Percentiles rank a stretch among this genome's conserved stretches.
Conservation (phyloP, 2,113 vertebrate species). For the Scophthalmus maximus region DNA sequence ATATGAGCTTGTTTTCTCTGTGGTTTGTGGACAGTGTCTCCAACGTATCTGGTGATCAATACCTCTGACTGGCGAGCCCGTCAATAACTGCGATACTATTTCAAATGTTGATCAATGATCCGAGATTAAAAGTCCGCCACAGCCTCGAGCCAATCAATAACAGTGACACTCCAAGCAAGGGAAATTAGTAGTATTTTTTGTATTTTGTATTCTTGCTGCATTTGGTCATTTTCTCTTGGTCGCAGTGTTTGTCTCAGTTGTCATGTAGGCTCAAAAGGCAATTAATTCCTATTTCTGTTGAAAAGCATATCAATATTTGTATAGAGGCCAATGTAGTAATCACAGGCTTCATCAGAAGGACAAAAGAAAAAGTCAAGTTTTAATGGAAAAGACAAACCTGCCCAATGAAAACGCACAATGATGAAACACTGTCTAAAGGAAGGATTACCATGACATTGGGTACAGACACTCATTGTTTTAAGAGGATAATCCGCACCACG, state of each 20-base stretch:
- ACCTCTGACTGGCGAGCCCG: not conserved
- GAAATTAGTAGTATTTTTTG: too few species aligned
- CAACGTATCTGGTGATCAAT: conserved; percentile 22
- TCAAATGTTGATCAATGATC: conserved; percentile 2
- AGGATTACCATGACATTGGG: too few species aligned
- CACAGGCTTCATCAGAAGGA: not conserved
- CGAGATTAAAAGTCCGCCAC: conserved; percentile 12
- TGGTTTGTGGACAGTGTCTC: not conserved
- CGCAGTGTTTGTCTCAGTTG: too few species aligned
- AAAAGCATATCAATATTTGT: not conserved
- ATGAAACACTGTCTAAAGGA: too few species aligned
- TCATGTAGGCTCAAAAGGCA: too few species aligned
- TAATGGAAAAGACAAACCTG: not conserved
- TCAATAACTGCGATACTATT: conserved; percentile 31
- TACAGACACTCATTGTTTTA: too few species aligned
- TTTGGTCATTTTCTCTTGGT: too few species aligned
- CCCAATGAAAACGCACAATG: not conserved
- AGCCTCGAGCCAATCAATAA: not conserved
- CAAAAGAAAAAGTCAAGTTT: too few species aligned
- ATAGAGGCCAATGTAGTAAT: too few species aligned
- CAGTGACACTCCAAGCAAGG: not conserved
- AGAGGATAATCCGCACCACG: too few species aligned
- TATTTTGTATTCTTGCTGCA: too few species aligned
- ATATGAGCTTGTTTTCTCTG: conserved; percentile 17
- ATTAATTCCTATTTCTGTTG: not conserved